These are phyloP conservation scores for Gymnocheta viridis DNA, from an alignment of 2,888 invertebrate species.

Conservation along the genomic window DNA sequence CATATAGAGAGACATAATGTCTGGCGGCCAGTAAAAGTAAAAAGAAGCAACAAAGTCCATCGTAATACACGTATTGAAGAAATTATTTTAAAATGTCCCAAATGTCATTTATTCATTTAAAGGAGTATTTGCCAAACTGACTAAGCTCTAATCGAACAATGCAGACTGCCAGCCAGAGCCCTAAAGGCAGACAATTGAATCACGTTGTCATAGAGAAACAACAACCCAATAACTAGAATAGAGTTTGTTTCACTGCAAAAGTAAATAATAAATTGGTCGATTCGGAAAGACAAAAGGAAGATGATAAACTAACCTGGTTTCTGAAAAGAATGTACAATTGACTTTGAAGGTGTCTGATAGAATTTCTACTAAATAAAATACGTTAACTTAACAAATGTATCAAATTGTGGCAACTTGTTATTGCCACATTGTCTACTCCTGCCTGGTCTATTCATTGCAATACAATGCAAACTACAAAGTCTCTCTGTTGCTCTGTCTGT, in stretches of 20 bases:
- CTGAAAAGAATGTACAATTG: constrained; percentile 52
- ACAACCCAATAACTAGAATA: neutral
- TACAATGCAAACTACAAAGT: constrained; percentile 20
- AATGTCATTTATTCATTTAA: constrained; percentile 52
- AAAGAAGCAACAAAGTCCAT: too few relatives aligned
- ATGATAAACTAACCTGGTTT: constrained; percentile 38
- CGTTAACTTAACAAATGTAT: constrained; percentile 35
- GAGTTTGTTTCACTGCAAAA: neutral
- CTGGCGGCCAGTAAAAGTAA: too few relatives aligned
- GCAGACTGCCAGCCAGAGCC: neutral
- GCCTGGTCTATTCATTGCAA: constrained; percentile 21
- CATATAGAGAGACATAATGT: constrained; percentile 28
- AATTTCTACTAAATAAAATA: constrained; percentile 29
- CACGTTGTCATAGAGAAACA: constrained; percentile 40
- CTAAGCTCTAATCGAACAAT: constrained; percentile 32
- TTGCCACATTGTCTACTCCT: constrained; percentile 61
- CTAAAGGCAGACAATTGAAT: constrained; percentile 44
- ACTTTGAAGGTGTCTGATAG: constrained; percentile 44
- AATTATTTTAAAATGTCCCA: constrained; percentile 44
- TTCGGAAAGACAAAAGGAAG: neutral
- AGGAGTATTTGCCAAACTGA: constrained; percentile 54
- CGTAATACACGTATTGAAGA: constrained; percentile 43
- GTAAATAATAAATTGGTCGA: constrained; percentile 52
- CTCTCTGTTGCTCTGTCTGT: neutral
- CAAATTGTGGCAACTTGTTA: constrained; percentile 63